phyloP scores from a whole-genome alignment of 2,888 invertebrate genomes.

The Parnassius mnemosyne region DNA sequence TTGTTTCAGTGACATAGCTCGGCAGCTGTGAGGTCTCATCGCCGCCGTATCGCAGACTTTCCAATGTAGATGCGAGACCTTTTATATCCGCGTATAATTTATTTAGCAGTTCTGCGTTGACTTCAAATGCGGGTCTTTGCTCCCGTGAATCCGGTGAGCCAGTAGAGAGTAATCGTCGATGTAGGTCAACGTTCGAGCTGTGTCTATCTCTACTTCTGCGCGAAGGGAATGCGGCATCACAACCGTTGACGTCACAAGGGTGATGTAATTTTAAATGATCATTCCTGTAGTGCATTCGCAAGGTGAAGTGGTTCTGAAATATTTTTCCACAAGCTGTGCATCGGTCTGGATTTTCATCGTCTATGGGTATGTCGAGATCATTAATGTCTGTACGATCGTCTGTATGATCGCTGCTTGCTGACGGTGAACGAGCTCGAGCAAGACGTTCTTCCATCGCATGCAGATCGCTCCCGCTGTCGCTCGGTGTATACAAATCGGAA shows the following conservation, averaged over 20 bases:
- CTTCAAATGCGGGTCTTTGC: conserved; percentile 78
- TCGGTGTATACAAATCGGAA: conserved; percentile 74
- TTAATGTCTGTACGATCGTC: conserved; percentile 67
- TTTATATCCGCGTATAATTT: conserved; percentile 89
- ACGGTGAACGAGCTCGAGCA: conserved; percentile 76
- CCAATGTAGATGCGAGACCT: conserved; percentile 80
- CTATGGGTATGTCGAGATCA: conserved; percentile 89
- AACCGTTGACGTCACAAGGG: conserved; percentile 93
- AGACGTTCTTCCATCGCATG: conserved; percentile 75
- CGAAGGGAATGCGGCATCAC: conserved; percentile 94
- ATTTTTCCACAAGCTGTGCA: conserved; percentile 93
- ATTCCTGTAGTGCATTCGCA: conserved; percentile 94
- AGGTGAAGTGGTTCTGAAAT: conserved; percentile 94
- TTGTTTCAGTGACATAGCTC: conserved; percentile 72
- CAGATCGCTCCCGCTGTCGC: conserved; percentile 73
- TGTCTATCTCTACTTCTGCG: conserved; percentile 84
- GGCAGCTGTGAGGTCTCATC: conserved; percentile 69
- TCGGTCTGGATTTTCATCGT: conserved; percentile 91
- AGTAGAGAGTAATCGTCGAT: conserved; percentile 75
- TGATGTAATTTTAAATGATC: conserved; percentile 94
- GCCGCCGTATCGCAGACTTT: conserved; percentile 82
- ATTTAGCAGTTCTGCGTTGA: conserved; percentile 91
- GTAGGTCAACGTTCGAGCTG: conserved; percentile 79
- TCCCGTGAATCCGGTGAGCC: conserved; percentile 75
- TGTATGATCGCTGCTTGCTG: conserved; percentile 68